A percentile compares a stretch with the other conserved stretches of the same genome.
Evolutionary conservation across 2,113 vertebrate species (phyloP).

Genomic region (Plecotus auritus): DNA sequence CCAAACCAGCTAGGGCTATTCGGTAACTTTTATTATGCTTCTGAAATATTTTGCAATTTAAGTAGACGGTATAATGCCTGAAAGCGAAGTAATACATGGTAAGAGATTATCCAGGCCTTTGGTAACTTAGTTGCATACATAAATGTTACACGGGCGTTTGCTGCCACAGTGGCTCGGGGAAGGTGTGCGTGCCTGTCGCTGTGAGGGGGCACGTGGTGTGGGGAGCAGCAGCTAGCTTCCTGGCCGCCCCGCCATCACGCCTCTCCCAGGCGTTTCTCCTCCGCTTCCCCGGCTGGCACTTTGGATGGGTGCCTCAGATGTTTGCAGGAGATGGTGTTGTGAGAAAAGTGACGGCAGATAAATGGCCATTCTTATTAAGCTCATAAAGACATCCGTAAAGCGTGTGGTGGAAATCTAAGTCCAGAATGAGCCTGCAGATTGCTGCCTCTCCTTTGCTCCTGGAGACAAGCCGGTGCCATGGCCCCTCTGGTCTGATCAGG

Average conservation of each 20-base stretch:
- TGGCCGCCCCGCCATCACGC: background rate
- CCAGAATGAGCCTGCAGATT: background rate
- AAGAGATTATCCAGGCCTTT: background rate
- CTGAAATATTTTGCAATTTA: background rate
- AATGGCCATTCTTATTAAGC: conserved; percentile 28
- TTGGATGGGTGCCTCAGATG: conserved; percentile 18
- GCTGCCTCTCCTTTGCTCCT: background rate
- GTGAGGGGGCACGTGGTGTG: fast-evolving
- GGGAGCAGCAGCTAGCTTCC: fast-evolving
- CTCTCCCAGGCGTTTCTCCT: background rate
- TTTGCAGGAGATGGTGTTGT: background rate
- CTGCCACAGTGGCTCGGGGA: no score
- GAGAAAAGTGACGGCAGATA: conserved; percentile 20
- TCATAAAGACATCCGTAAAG: conserved; percentile 37
- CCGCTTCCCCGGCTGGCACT: background rate
- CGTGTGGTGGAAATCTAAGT: conserved; percentile 19
- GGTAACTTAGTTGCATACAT: background rate
- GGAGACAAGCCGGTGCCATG: fast-evolving
- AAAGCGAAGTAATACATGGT: background rate
- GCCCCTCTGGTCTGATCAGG: background rate
- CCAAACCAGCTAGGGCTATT: no score
- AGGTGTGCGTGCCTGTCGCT: background rate
- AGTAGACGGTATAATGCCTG: background rate
- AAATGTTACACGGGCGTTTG: background rate
- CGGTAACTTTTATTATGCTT: background rate